Conservation (phyloP, 2,797 vertebrate genomes). For the Neosalanx taihuensis region DNA sequence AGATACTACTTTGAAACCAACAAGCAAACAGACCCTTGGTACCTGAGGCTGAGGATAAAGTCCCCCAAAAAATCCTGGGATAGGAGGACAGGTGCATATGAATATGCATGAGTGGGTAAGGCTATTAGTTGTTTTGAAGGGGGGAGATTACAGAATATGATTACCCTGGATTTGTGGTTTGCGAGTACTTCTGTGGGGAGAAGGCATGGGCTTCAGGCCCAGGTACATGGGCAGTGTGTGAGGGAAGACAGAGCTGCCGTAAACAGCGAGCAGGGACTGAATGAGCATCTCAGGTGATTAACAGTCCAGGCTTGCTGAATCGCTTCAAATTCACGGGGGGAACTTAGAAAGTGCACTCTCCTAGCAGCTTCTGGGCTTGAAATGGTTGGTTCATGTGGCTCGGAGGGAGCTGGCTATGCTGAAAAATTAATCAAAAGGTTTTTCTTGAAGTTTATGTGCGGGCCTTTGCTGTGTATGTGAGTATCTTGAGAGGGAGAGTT, state of each 20-base stretch:
- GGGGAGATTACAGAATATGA: not conserved
- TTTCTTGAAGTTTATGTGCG: not conserved
- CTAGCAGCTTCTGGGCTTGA: not conserved
- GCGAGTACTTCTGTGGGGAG: not conserved
- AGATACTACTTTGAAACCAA: not conserved
- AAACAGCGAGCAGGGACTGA: not conserved
- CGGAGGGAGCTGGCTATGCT: not conserved
- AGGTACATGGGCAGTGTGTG: not conserved
- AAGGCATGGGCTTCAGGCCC: not conserved
- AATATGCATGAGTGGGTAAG: constrained; percentile 16
- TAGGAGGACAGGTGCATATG: constrained; percentile 24
- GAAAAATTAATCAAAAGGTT: not conserved
- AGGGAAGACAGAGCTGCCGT: not conserved
- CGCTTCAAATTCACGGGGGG: not conserved
- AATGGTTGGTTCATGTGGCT: not conserved
- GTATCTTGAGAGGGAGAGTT: not conserved
- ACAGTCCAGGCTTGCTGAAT: constrained; percentile 6
- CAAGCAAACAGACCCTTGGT: constrained; percentile 1
- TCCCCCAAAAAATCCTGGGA: not conserved
- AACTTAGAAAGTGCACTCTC: constrained; percentile 10
- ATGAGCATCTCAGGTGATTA: constrained; percentile 4
- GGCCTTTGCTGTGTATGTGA: not conserved
- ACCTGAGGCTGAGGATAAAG: not conserved
- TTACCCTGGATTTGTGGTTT: constrained; percentile 4
- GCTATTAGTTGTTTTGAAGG: not conserved